A percentile compares a stretch with the other conserved stretches of the same genome.
Evolutionary conservation across 2,113 vertebrate species (phyloP).

Genomic region (Saguinus midas): DNA sequence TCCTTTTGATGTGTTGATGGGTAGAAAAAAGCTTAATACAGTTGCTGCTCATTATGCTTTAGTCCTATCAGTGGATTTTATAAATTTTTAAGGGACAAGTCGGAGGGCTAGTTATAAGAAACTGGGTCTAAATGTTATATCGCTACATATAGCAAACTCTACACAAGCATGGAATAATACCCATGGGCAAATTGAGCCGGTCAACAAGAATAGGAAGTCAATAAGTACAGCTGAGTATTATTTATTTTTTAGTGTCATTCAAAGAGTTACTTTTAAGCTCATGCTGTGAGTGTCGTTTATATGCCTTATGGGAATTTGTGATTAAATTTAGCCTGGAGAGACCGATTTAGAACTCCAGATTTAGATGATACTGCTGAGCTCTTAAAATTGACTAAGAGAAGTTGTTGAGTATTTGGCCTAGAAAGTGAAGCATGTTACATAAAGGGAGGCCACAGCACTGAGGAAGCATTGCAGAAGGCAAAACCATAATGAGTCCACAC

Average conservation of each 20-base stretch:
- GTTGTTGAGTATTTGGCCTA: not conserved
- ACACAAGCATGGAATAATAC: not conserved
- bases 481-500: not conserved
- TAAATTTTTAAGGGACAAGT: not conserved
- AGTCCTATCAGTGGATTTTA: not conserved
- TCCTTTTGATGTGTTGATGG: not conserved
- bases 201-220: not conserved
- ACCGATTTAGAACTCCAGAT: constrained; percentile 24
- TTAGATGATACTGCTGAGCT: constrained; percentile 45
- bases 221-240: not conserved
- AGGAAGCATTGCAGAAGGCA: not conserved
- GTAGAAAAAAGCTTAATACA: not conserved
- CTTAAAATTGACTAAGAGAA: constrained; percentile 22
- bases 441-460: not conserved
- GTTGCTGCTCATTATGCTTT: not conserved
- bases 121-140: not conserved
- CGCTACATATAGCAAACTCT: not conserved
- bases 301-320: not conserved
- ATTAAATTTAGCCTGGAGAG: constrained; percentile 49
- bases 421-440: constrained; percentile 15
- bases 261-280: constrained; percentile 34
- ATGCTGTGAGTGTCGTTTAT: not conserved
- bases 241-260: constrained; percentile 26
- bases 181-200: not conserved
- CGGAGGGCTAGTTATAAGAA: not conserved